These are phyloP conservation scores for Typhlichthys eigenmanni DNA, from an alignment of 2,797 vertebrate genomes.

Conservation along the genomic window DNA sequence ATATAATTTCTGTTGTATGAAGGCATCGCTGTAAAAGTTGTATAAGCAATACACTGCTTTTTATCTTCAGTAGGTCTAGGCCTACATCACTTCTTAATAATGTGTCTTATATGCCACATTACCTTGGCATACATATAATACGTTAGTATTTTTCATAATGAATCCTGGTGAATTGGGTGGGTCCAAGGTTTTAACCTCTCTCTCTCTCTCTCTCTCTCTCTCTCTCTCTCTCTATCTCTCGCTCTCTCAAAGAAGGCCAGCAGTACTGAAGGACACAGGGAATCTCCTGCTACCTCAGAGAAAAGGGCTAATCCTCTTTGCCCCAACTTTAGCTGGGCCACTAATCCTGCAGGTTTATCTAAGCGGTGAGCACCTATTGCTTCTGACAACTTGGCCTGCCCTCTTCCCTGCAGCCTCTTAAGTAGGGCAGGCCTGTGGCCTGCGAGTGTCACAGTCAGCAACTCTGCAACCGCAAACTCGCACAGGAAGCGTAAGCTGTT, in stretches of 20 bases:
- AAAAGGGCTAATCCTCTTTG: constrained; percentile 87
- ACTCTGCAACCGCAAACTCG: constrained; percentile 73
- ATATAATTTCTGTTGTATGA: constrained; percentile 14
- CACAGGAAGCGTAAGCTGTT: constrained; percentile 71
- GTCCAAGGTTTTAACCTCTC: neutral
- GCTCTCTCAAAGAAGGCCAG: constrained; percentile 53
- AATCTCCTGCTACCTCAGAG: constrained; percentile 80
- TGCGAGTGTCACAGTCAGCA: constrained; percentile 78
- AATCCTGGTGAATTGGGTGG: neutral
- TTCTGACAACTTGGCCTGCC: constrained; percentile 79
- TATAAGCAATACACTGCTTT: too few species aligned
- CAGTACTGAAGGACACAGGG: constrained; percentile 79
- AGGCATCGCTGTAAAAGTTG: too few species aligned
- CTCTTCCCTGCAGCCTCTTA: constrained; percentile 71
- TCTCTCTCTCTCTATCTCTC: constrained; percentile 11
- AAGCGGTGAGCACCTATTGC: constrained; percentile 79
- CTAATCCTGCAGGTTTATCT: constrained; percentile 86
- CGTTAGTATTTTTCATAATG: neutral
- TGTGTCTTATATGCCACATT: too few species aligned
- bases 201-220: constrained; percentile 1
- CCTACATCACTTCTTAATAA: too few species aligned
- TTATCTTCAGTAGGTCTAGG: too few species aligned
- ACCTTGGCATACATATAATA: too few species aligned
- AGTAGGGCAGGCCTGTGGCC: constrained; percentile 79
- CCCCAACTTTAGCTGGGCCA: constrained; percentile 84